These are phyloP conservation scores for Remorina albescens DNA, from an alignment of 2,797 vertebrate species.

Conservation along the genomic window DNA sequence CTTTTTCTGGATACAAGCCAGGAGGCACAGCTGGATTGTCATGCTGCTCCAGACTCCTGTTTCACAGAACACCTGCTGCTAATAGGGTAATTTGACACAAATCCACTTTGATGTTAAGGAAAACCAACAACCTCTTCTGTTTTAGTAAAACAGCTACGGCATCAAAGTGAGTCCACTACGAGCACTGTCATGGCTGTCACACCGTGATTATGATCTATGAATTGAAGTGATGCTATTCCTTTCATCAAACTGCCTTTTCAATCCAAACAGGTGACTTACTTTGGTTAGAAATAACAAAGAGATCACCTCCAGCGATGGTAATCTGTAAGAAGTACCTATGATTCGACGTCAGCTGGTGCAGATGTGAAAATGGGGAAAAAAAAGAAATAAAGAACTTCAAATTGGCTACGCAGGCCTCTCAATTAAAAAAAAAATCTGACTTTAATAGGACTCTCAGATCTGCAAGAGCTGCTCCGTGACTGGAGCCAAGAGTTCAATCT, in stretches of 20 bases:
- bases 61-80: slow-evolving; percentile 67
- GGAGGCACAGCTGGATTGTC: slow-evolving; percentile 55
- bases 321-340: background rate
- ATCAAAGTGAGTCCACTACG: slow-evolving; percentile 50
- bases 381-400: too few species aligned
- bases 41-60: slow-evolving; percentile 38
- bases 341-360: background rate
- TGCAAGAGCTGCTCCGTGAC: too few species aligned
- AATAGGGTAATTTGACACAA: slow-evolving; percentile 52
- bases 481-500: too few species aligned
- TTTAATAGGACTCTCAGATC: too few species aligned
- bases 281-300: slow-evolving; percentile 6
- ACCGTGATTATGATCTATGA: slow-evolving; percentile 32
- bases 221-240: slow-evolving; percentile 1
- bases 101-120: slow-evolving; percentile 69
- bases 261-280: slow-evolving; percentile 8
- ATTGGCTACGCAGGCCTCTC: too few species aligned
- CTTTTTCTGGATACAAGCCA: background rate
- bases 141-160: slow-evolving; percentile 49
- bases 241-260: slow-evolving; percentile 18
- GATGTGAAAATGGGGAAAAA: background rate
- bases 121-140: slow-evolving; percentile 49
- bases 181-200: slow-evolving; percentile 12
- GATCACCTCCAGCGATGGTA: background rate
- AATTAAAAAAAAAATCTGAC: too few species aligned